phyloP scores from a whole-genome alignment of 2,797 vertebrate species.

The Spatula versicolor region DNA sequence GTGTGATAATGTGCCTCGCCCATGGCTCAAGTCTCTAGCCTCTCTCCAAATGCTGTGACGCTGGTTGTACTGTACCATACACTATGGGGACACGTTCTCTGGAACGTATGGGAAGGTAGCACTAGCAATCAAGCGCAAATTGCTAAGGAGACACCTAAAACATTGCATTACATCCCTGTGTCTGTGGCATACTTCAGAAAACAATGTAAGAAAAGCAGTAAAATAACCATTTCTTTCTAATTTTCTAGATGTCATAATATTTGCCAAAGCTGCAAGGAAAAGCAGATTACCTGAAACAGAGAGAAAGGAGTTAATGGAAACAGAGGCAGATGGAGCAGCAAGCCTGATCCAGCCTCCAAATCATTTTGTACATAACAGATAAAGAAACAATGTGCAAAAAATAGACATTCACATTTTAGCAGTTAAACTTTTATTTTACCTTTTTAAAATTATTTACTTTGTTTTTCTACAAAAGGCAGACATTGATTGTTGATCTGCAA shows the following conservation, averaged over 20 bases:
- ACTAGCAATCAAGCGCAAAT: constrained; percentile 55
- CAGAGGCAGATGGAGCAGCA: constrained; percentile 50
- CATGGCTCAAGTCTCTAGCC: constrained; percentile 14
- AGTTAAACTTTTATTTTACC: constrained; percentile 83
- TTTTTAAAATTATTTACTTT: constrained; percentile 82
- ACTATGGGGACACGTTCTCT: constrained; percentile 25
- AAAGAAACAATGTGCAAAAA: constrained; percentile 85
- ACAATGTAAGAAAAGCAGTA: constrained; percentile 66
- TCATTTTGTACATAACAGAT: constrained; percentile 79
- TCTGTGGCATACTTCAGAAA: constrained; percentile 73
- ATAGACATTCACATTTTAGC: constrained; percentile 88
- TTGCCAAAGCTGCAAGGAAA: constrained; percentile 73
- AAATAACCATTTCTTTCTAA: constrained; percentile 65
- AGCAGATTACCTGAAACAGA: constrained; percentile 78
- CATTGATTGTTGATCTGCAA: constrained; percentile 78
- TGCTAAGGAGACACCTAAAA: constrained; percentile 63
- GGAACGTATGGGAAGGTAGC: constrained; percentile 44
- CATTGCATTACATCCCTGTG: constrained; percentile 61
- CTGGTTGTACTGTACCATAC: constrained; percentile 36
- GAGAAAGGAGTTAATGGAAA: constrained; percentile 72
- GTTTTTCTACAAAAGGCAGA: constrained; percentile 83
- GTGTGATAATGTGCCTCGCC: constrained; percentile 20
- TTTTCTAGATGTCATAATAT: constrained; percentile 74
- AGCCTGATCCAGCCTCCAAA: constrained; percentile 63
- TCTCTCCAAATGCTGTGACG: neutral